Evolutionary conservation across 2,113 vertebrate genomes (phyloP), one percentile per base, ranked within the genome.

Genomic region (Eurypyga helias): DNA sequence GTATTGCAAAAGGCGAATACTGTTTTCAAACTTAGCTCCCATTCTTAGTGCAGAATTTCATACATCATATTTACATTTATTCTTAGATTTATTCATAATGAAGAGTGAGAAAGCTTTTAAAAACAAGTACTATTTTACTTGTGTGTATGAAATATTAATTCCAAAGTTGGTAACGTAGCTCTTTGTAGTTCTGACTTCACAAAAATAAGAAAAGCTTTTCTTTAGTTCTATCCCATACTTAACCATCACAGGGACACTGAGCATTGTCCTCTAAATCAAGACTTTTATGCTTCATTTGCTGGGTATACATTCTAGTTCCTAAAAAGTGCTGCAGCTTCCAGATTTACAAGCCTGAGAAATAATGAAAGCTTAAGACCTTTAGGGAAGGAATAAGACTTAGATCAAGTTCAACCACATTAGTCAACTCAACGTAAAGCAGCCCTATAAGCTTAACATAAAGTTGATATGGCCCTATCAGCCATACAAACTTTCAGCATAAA

Each of bases 301-400:
- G 43, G 20, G 9, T 94, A 41, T 67, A 87, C 49, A 62, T 80
- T 94, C n/a, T 24, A 62, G 23, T 75, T 69, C 15, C 60, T 71
- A 61, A 77, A 80, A 87, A 89, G 10, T 51, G 19, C 23, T 72
- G 41, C 55, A 25, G 28, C 23, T 90, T 54, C 49, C 48, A 95
- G 76, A 94, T 65, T 81, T 95, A 95, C 72, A 87, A 60, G 19
- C 38, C 29, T 51, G 49, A 93, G 57, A 91, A 95, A 81, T 87
- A 96, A 83, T 67, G 87, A 93, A 95, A 96, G 86, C 62, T 72
- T 52, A 31, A 84, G 73, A 66, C 12, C 81, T 94, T 81, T 57
- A 83, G 43, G 33, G 28, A 46, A 83, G 55, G 70, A 93, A 78
- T 71, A 88, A 91, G 73, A 92, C 84, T 91, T 67, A 95, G 87